Conservation (phyloP, 2,113 vertebrate species). For the Paedocypris sp. region DNA sequence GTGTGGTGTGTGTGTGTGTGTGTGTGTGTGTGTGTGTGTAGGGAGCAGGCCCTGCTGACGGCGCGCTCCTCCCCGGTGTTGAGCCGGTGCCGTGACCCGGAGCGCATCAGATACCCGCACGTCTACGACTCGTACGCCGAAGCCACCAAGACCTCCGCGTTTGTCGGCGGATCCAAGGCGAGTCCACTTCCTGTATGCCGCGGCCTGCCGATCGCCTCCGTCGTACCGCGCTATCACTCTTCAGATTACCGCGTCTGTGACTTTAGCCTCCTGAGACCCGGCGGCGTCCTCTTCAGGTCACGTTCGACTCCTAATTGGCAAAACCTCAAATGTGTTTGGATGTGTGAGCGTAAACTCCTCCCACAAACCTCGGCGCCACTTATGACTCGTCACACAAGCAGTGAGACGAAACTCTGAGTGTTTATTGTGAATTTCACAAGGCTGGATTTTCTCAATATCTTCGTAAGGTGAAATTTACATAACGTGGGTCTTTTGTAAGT, state of each 20-base stretch:
- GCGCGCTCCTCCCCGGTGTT: conserved; percentile 71
- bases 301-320: too few relatives aligned
- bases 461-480: too few relatives aligned
- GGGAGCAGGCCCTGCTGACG: conserved; percentile 80
- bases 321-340: too few relatives aligned
- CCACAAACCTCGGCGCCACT: too few relatives aligned
- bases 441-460: too few relatives aligned
- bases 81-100: conserved; percentile 65
- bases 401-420: too few relatives aligned
- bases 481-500: too few relatives aligned
- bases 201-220: conserved; percentile 8
- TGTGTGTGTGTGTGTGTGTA: conserved; percentile 39
- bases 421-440: too few relatives aligned
- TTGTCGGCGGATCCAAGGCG: conserved; percentile 92
- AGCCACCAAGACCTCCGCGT: conserved; percentile 80
- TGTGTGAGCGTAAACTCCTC: too few relatives aligned
- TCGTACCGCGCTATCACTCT: conserved; percentile 10
- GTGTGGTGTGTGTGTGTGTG: neutral
- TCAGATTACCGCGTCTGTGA: conserved; percentile 30
- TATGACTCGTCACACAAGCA: too few relatives aligned
- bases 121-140: conserved; percentile 88
- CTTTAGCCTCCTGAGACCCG: too few relatives aligned
- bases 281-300: too few relatives aligned
- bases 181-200: neutral
- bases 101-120: conserved; percentile 78